These are phyloP conservation scores for Pyrrhosoma nymphula DNA, from an alignment of 2,888 invertebrate genomes.

Conservation along the genomic window DNA sequence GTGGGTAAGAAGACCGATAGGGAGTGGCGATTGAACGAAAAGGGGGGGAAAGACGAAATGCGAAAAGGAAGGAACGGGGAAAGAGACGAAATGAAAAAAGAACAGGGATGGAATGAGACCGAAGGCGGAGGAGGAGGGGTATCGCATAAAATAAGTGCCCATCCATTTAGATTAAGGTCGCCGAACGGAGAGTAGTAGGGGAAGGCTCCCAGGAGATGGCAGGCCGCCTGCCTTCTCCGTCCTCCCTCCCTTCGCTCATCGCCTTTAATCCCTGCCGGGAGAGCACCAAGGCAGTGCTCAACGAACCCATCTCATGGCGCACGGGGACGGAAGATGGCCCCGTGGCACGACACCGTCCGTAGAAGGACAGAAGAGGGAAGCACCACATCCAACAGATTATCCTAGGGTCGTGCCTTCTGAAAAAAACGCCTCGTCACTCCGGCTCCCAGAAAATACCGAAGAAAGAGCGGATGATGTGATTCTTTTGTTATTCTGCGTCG, in stretches of 20 bases:
- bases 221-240: background rate
- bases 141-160: constrained; percentile 16
- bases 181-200: constrained; percentile 52
- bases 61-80: background rate
- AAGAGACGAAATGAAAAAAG: background rate
- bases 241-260: constrained; percentile 24
- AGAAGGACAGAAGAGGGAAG: background rate
- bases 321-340: background rate
- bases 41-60: background rate
- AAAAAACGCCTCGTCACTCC: background rate
- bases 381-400: constrained; percentile 29
- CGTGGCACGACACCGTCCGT: background rate
- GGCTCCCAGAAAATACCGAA: background rate
- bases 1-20: too few species aligned
- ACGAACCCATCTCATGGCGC: background rate
- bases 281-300: constrained; percentile 23
- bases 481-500: background rate
- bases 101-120: background rate
- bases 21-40: background rate
- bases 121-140: background rate
- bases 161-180: constrained; percentile 67
- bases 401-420: constrained; percentile 16
- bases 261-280: constrained; percentile 59
- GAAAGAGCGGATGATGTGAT: background rate
- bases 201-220: constrained; percentile 39